Conservation (phyloP, 2,888 invertebrate species). For the Thymelicus lineola region DNA sequence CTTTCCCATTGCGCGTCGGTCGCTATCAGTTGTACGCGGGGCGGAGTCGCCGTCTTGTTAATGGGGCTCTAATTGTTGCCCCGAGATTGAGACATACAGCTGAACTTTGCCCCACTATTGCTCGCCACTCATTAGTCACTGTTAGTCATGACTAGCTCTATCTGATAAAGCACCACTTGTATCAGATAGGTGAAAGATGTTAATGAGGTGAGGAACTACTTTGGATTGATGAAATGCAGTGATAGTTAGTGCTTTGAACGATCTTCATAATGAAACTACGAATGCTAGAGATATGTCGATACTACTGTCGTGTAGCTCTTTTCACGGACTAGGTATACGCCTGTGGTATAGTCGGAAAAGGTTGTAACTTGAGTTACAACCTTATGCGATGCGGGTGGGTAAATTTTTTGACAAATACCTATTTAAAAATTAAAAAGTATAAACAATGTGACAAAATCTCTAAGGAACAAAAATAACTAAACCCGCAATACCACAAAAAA, state of each 20-base stretch:
- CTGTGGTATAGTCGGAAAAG: too few relatives aligned
- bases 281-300: too few relatives aligned
- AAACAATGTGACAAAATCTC: too few relatives aligned
- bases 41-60: slow-evolving; percentile 48
- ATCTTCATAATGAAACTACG: slow-evolving; percentile 17
- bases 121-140: slow-evolving; percentile 27
- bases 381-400: too few relatives aligned
- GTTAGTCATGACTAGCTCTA: neutral
- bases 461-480: too few relatives aligned
- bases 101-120: slow-evolving; percentile 36
- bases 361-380: too few relatives aligned
- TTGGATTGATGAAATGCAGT: neutral
- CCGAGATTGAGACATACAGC: slow-evolving; percentile 44
- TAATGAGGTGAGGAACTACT: slow-evolving; percentile 1
- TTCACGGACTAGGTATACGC: too few relatives aligned
- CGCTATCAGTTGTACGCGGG: too few relatives aligned
- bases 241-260: neutral
- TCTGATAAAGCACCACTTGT: neutral
- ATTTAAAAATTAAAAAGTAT: too few relatives aligned
- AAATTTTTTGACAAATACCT: too few relatives aligned
- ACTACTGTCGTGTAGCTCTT: too few relatives aligned
- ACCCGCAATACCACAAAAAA: too few relatives aligned
- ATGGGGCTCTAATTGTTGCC: slow-evolving; percentile 58
- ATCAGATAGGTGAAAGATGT: neutral
- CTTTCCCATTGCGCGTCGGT: neutral